Percentiles rank a stretch among this genome's conserved stretches.
These are phyloP conservation scores for Centroberyx gerrardi DNA, from an alignment of 2,797 vertebrate species.

Conservation along the genomic window DNA sequence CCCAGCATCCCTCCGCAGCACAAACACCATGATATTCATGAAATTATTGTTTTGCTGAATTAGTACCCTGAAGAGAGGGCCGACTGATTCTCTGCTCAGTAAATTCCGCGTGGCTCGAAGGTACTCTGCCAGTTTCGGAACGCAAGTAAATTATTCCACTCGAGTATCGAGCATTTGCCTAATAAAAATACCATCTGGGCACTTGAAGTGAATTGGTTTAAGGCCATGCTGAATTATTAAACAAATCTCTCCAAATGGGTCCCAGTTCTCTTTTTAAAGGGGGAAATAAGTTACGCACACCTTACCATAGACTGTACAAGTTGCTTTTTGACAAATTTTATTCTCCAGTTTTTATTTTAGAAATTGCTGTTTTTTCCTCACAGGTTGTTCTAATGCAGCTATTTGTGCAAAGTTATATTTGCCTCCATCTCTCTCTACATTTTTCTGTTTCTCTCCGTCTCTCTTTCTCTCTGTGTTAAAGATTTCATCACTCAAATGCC, in stretches of 20 bases:
- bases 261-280: constrained; percentile 60
- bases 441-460: background rate
- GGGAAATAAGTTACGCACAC: constrained; percentile 46
- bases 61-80: constrained; percentile 50
- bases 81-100: constrained; percentile 53
- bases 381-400: background rate
- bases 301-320: constrained; percentile 32
- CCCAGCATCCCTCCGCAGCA: constrained; percentile 19
- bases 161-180: constrained; percentile 76
- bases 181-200: constrained; percentile 85
- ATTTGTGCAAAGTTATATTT: constrained; percentile 9
- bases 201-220: constrained; percentile 81
- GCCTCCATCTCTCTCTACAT: background rate
- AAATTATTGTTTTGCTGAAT: constrained; percentile 69
- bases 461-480: background rate
- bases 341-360: constrained; percentile 49
- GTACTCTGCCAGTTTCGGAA: constrained; percentile 66
- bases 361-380: constrained; percentile 25
- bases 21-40: constrained; percentile 58
- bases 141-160: constrained; percentile 78
- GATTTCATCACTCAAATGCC: too few relatives aligned
- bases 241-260: constrained; percentile 74
- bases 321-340: constrained; percentile 32
- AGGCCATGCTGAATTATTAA: constrained; percentile 81
- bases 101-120: constrained; percentile 57